A percentile compares a stretch with the other conserved stretches of the same genome.
Evolutionary conservation across 2,113 vertebrate genomes (phyloP).

Genomic region (Gadus chalcogrammus): DNA sequence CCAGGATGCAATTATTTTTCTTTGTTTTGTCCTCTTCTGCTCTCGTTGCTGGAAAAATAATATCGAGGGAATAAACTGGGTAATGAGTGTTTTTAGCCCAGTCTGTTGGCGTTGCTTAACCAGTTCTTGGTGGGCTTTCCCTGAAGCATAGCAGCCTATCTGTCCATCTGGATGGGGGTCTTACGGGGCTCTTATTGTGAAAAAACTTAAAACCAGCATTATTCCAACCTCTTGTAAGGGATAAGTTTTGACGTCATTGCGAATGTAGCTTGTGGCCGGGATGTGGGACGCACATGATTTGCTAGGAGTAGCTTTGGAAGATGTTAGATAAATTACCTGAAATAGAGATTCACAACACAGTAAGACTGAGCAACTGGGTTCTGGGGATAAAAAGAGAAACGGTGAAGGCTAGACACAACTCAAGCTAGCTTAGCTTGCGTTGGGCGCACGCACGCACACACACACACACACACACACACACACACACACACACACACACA

Average conservation of each 20-base stretch:
- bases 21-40: slow-evolving; percentile 4
- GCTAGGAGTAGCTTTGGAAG: too few relatives aligned
- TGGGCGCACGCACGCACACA: too few relatives aligned
- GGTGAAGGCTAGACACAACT: too few relatives aligned
- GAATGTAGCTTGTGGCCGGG: too few relatives aligned
- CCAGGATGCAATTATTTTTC: not conserved
- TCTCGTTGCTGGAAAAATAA: slow-evolving; percentile 22
- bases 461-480: not conserved
- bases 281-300: too few relatives aligned
- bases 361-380: too few relatives aligned
- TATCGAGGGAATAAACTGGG: slow-evolving; percentile 21
- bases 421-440: too few relatives aligned
- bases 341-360: too few relatives aligned
- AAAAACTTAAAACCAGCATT: slow-evolving; percentile 5
- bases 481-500: not conserved
- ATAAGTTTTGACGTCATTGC: too few relatives aligned
- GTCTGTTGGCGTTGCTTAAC: slow-evolving; percentile 19
- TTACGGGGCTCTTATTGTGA: too few relatives aligned
- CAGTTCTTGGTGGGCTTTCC: slow-evolving; percentile 15
- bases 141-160: slow-evolving; percentile 5
- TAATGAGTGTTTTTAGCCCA: slow-evolving; percentile 29
- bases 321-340: too few relatives aligned
- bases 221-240: not conserved
- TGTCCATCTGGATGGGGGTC: slow-evolving; percentile 13
- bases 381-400: too few relatives aligned